Percentiles rank a stretch among this genome's conserved stretches.
Conservation (phyloP, 37 sponge, comb jelly and placozoan genomes). For the Bolinopsis microptera region DNA sequence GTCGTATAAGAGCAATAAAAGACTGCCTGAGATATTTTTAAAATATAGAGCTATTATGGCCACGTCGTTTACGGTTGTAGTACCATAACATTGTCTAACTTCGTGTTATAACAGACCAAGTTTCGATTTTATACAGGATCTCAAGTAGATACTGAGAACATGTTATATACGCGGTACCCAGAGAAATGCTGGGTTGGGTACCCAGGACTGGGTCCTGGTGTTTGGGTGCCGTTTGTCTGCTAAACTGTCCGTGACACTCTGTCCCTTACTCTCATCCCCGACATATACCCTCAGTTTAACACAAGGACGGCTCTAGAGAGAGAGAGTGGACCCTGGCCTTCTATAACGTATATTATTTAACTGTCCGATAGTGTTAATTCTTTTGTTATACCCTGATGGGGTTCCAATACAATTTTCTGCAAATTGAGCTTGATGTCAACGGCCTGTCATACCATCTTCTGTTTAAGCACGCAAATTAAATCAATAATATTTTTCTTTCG, state of each 20-base stretch:
- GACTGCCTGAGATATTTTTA: neutral
- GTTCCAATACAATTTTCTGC: conserved; percentile 60
- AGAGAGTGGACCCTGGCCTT: neutral
- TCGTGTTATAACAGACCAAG: too few species aligned
- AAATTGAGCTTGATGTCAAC: conserved; percentile 60
- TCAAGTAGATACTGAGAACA: too few species aligned
- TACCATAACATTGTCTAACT: too few species aligned
- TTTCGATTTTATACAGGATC: too few species aligned
- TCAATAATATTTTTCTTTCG: conserved; percentile 62
- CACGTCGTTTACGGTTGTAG: neutral
- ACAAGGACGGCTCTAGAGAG: neutral
- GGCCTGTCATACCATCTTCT: conserved; percentile 30
- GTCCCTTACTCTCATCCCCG: neutral
- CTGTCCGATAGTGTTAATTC: conserved; percentile 27
- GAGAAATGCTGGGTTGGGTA: too few species aligned
- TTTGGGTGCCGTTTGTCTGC: neutral
- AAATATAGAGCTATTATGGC: neutral
- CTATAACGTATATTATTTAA: conserved; percentile 20
- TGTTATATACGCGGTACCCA: too few species aligned
- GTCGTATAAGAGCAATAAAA: neutral
- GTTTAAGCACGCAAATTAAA: conserved; percentile 60
- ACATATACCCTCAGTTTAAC: neutral
- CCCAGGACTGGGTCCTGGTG: too few species aligned
- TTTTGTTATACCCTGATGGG: conserved; percentile 23
- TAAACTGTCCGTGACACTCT: neutral